A percentile compares a stretch with the other conserved stretches of the same genome.
Conservation (phyloP, 2,888 invertebrate genomes). For the Ormyrus nitidulus region DNA sequence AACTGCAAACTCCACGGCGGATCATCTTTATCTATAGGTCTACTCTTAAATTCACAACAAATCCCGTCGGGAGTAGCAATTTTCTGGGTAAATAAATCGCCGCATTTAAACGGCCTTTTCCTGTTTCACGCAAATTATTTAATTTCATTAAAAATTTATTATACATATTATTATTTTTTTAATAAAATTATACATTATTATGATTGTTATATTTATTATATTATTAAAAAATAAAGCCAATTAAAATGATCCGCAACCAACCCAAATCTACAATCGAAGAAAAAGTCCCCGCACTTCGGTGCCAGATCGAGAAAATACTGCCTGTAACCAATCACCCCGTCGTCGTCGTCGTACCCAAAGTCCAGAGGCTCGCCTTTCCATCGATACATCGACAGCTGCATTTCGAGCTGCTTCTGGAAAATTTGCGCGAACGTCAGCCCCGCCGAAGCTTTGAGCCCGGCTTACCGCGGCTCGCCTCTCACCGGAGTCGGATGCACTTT, state of each 20-base stretch:
- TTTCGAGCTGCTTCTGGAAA: conserved; percentile 10
- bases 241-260: not conserved
- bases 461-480: not conserved
- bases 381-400: not conserved
- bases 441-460: not conserved
- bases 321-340: not conserved
- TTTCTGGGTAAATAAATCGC: conserved; percentile 47
- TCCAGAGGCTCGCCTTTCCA: conserved; percentile 1
- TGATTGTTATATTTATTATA: too few species aligned
- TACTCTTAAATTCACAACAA: conserved; percentile 58
- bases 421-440: too few species aligned
- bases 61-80: conserved; percentile 53
- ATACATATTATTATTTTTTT: too few species aligned
- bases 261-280: conserved; percentile 32
- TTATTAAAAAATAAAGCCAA: not conserved
- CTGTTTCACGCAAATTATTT: not conserved
- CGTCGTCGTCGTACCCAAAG: not conserved
- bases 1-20: conserved; percentile 51
- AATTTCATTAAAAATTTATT: too few species aligned
- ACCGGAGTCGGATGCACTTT: conserved; percentile 16
- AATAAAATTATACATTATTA: too few species aligned
- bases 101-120: conserved; percentile 32
- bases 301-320: not conserved
- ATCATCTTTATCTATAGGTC: conserved; percentile 28
- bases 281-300: conserved; percentile 50